Conservation (phyloP, 1,140 invertebrate genomes). For the Nephotettix cincticeps region DNA sequence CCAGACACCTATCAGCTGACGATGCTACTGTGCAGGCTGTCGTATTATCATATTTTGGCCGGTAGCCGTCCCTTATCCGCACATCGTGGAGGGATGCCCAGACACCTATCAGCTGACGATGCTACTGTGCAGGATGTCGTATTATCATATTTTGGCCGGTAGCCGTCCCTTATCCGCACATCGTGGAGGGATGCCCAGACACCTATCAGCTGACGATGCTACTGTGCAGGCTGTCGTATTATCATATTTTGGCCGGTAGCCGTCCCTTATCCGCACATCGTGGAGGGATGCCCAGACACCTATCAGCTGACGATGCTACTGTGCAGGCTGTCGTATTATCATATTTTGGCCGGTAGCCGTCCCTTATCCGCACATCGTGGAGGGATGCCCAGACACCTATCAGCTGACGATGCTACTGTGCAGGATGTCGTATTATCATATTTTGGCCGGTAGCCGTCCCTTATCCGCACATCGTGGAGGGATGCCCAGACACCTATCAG, state of each 20-base stretch:
- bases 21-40: not conserved
- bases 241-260: conserved; percentile 13
- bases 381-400: not conserved
- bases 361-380: too few species aligned
- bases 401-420: not conserved
- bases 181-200: too few species aligned
- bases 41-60: conserved; percentile 15
- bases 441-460: not conserved
- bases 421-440: conserved; percentile 4
- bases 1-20: too few species aligned
- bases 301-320: not conserved
- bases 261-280: too few species aligned
- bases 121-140: not conserved
- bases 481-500: too few species aligned
- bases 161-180: not conserved
- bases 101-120: too few species aligned
- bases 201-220: too few species aligned
- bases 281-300: not conserved
- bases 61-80: not conserved
- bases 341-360: conserved; percentile 6
- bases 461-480: too few species aligned
- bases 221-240: not conserved
- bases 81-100: not conserved
- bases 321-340: conserved; percentile 6
- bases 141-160: conserved; percentile 18